Base-by-base conservation (phyloP, 2,797 vertebrate species). In the Eulemur coronatus region DNA sequence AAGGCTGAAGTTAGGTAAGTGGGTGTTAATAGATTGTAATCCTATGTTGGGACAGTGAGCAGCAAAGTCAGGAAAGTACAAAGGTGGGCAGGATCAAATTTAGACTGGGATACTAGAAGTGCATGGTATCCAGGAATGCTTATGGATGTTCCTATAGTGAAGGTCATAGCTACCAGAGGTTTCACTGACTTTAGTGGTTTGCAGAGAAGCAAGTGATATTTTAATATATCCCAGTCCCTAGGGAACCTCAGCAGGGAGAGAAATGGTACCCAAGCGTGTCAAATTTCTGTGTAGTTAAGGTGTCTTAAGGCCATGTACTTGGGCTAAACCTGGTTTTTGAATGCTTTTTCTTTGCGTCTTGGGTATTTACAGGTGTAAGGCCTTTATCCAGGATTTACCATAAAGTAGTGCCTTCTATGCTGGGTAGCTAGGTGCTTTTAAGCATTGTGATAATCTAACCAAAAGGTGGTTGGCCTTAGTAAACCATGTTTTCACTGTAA, bases 251-350 rank as follows among this genome's bases (percentile, higher is more conserved):
- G 2, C 8, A 38, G 12, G n/a, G 35, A 30, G 63, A 48, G 5
- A 38, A 24, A 15, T 65, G 63, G 4, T n/a, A n/a, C 63, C 33
- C 15, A 65, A 3, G 7, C 43, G 4, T 26, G 12, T 69, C 18
- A 28, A 13, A 26, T 13, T 26, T 30, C 10, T 43, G 0, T n/a
- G 2, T 9, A 12, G 24, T 65, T 63, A 9, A 26, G 14, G 0
- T 28, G 17, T 3, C 30, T 2, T 8, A 5, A 57, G 52, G 33
- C 20, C 5, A 1, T 43, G 5, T 70, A 12, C 18, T 52, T 17
- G 7, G 65, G 33, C 50, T 28, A 59, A 5, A 5, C 59, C 7
- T 59, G n/a, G 15, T 76, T 89, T 63, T 69, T 26, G 48, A 70
- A 43, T 50, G 17, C 6, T 61, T 67, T 50, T 33, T 22, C 1